phyloP scores from a whole-genome alignment of 2,113 vertebrate genomes.

The Elgaria multicarinata region DNA sequence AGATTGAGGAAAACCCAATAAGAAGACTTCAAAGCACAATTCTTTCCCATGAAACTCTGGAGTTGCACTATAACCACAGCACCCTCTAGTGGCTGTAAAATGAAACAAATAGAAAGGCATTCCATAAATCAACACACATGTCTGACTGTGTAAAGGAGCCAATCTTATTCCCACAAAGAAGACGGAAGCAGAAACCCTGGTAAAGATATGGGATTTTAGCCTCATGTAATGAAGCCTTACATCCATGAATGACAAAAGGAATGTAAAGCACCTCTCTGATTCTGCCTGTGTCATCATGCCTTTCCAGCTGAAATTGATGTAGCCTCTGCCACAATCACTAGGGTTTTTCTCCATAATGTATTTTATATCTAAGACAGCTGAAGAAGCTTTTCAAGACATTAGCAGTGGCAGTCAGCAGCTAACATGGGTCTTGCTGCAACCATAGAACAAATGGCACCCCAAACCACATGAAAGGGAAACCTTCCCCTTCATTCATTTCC shows the following conservation, averaged over 20 bases:
- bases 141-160: too few species aligned
- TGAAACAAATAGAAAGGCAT: too few species aligned
- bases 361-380: slow-evolving; percentile 75
- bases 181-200: too few species aligned
- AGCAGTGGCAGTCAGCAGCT: slow-evolving; percentile 69
- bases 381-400: slow-evolving; percentile 68
- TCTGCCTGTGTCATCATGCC: background rate
- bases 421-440: slow-evolving; percentile 59
- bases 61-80: too few species aligned
- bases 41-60: too few species aligned
- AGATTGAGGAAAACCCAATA: too few species aligned
- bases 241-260: slow-evolving; percentile 13
- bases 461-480: slow-evolving; percentile 69
- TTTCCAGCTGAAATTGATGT: slow-evolving; percentile 27
- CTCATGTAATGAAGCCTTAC: too few species aligned
- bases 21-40: too few species aligned
- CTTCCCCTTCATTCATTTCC: slow-evolving; percentile 70
- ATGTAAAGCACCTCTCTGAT: slow-evolving; percentile 16
- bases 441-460: slow-evolving; percentile 70
- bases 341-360: slow-evolving; percentile 42
- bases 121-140: too few species aligned
- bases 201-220: too few species aligned
- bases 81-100: too few species aligned
- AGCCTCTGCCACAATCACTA: slow-evolving; percentile 41
- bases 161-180: too few species aligned